A percentile compares a stretch with the other conserved stretches of the same genome.
These are phyloP conservation scores for Tinea pellionella DNA, from an alignment of 2,888 invertebrate genomes.

Conservation along the genomic window DNA sequence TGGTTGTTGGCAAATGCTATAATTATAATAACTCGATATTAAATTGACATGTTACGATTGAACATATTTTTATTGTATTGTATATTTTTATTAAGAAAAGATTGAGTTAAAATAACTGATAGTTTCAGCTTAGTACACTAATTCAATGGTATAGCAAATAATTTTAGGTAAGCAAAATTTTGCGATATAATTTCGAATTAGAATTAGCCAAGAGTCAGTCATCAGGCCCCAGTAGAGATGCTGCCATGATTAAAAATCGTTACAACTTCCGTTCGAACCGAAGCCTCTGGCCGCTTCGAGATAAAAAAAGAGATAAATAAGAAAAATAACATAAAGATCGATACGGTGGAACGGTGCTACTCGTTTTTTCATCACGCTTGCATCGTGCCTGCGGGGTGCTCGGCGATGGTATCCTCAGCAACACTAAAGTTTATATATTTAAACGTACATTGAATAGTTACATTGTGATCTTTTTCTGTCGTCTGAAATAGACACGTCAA, in stretches of 20 bases:
- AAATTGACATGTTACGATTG: no score
- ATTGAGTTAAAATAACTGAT: no score
- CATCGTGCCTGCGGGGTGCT: neutral
- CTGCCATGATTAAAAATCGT: conserved; percentile 67
- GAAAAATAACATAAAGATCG: conserved; percentile 65
- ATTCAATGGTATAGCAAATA: no score
- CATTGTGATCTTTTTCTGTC: no score
- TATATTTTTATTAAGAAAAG: no score
- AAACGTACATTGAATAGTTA: neutral
- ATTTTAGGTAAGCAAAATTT: neutral
- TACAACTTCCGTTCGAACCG: conserved; percentile 65
- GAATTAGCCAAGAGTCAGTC: neutral
- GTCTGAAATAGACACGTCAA: no score
- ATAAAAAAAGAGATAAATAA: conserved; percentile 67
- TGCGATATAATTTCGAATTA: neutral
- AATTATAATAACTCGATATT: no score
- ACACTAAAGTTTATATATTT: neutral
- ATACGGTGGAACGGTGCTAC: conserved; percentile 64
- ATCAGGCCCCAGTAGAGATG: conserved; percentile 40
- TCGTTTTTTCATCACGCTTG: conserved; percentile 42
- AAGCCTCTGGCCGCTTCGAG: conserved; percentile 49
- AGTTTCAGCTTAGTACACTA: no score
- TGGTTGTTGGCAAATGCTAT: no score
- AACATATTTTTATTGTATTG: no score
- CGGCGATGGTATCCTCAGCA: neutral